Conservation (phyloP, 1,140 invertebrate genomes). For the Platyscapa corneri region DNA sequence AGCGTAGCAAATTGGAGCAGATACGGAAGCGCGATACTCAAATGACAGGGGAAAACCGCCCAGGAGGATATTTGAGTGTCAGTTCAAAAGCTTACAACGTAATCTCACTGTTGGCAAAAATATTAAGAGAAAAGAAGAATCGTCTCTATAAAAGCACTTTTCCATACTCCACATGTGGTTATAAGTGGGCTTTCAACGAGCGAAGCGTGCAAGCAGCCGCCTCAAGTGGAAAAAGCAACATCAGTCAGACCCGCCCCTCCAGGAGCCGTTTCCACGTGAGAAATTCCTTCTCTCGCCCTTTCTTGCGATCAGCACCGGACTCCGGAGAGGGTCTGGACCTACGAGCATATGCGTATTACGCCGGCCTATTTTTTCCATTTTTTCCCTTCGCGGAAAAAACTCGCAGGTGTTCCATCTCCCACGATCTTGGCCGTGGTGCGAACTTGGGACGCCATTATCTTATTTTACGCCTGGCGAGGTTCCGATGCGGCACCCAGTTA, state of each 20-base stretch:
- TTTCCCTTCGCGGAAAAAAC: conserved; percentile 51
- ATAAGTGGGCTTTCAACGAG: neutral
- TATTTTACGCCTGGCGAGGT: conserved; percentile 74
- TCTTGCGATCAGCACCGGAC: neutral
- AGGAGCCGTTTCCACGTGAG: neutral
- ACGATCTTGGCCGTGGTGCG: conserved; percentile 58
- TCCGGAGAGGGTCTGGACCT: neutral
- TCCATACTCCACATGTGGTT: neutral
- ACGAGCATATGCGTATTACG: neutral
- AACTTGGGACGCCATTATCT: conserved; percentile 70
- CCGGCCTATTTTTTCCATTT: conserved; percentile 5
- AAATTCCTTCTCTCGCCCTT: neutral
- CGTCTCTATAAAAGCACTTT: too few species aligned
- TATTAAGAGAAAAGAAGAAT: too few species aligned
- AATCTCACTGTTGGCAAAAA: too few species aligned
- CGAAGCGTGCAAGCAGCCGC: neutral
- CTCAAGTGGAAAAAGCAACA: conserved; percentile 27
- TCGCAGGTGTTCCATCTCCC: conserved; percentile 49
- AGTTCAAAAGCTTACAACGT: too few species aligned
- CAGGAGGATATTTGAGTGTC: too few species aligned
- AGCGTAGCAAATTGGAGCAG: too few species aligned
- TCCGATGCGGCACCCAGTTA: conserved; percentile 59
- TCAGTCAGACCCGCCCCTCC: neutral
- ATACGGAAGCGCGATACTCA: too few species aligned
- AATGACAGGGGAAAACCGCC: too few species aligned